A percentile compares a stretch with the other conserved stretches of the same genome.
phyloP scores from a whole-genome alignment of 2,113 vertebrate species.

The Todiramphus chloris region DNA sequence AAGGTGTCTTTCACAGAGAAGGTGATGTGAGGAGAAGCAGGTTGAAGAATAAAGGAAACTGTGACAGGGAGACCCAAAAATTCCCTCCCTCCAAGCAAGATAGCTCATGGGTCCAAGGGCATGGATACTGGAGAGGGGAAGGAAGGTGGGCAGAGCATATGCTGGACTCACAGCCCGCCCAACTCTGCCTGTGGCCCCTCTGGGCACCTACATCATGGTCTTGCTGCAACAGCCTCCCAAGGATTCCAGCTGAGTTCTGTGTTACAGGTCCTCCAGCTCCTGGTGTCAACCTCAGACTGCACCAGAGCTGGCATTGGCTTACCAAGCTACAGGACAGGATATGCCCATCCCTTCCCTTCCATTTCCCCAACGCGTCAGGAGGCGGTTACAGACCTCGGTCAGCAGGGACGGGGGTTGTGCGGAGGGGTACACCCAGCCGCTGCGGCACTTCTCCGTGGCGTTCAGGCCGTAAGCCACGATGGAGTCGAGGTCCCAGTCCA shows the following conservation, averaged over 20 bases:
- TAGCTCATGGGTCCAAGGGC: background rate
- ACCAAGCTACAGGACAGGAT: background rate
- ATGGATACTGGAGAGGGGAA: background rate
- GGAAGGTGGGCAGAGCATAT: background rate
- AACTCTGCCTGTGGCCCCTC: background rate
- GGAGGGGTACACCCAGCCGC: conserved; percentile 76
- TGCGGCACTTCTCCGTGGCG: conserved; percentile 68
- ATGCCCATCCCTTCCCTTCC: background rate
- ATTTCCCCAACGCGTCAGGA: rapidly evolving
- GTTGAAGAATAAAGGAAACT: background rate
- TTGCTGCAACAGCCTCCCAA: background rate
- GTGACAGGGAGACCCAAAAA: background rate
- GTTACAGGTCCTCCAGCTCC: background rate
- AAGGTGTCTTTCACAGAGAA: background rate
- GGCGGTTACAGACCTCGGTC: conserved; percentile 77
- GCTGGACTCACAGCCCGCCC: rapidly evolving
- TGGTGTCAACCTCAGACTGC: background rate
- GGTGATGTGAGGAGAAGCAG: background rate
- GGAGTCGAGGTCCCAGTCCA: conserved; percentile 70
- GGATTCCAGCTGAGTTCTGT: background rate
- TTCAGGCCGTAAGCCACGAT: conserved; percentile 79
- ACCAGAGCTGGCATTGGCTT: background rate
- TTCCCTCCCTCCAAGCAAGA: background rate
- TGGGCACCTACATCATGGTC: background rate
- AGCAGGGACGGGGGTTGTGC: conserved; percentile 68